Percentiles rank a stretch among this genome's conserved stretches.
These are phyloP conservation scores for Epiperipatus broadwayi DNA, from an alignment of 2,888 invertebrate species.

Conservation along the genomic window DNA sequence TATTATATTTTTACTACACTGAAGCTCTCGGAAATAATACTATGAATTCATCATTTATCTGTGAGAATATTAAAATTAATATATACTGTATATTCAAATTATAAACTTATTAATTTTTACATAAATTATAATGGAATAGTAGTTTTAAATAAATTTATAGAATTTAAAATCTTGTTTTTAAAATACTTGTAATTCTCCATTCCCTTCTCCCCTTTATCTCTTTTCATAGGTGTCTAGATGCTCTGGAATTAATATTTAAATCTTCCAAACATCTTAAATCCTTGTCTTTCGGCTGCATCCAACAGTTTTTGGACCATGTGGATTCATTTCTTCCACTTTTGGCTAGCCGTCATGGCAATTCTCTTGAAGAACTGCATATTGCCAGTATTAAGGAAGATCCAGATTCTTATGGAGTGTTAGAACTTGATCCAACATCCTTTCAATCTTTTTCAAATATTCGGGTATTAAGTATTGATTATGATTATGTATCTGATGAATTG, in stretches of 20 bases:
- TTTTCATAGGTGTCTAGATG: background rate
- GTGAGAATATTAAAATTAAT: no score
- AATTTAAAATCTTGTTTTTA: no score
- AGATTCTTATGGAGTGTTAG: constrained; percentile 39
- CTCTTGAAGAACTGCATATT: constrained; percentile 42
- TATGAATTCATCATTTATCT: no score
- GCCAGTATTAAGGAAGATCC: constrained; percentile 54
- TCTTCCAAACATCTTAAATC: constrained; percentile 32
- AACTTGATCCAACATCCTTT: constrained; percentile 38
- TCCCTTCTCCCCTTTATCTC: background rate
- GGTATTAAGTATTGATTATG: constrained; percentile 36
- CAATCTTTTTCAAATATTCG: constrained; percentile 39
- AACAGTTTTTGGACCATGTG: constrained; percentile 34
- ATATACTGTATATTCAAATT: no score
- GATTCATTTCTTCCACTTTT: constrained; percentile 31
- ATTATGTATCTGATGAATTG: constrained; percentile 25
- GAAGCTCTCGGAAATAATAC: no score
- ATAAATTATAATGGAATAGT: no score
- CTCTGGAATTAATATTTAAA: constrained; percentile 29
- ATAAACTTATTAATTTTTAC: no score
- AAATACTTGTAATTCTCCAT: no score
- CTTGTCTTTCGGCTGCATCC: constrained; percentile 37
- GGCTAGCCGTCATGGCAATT: constrained; percentile 34
- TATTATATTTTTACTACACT: no score
- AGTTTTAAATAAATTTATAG: no score